Evolutionary conservation across 2,797 vertebrate genomes (phyloP).

Genomic region (Numenius phaeopus): DNA sequence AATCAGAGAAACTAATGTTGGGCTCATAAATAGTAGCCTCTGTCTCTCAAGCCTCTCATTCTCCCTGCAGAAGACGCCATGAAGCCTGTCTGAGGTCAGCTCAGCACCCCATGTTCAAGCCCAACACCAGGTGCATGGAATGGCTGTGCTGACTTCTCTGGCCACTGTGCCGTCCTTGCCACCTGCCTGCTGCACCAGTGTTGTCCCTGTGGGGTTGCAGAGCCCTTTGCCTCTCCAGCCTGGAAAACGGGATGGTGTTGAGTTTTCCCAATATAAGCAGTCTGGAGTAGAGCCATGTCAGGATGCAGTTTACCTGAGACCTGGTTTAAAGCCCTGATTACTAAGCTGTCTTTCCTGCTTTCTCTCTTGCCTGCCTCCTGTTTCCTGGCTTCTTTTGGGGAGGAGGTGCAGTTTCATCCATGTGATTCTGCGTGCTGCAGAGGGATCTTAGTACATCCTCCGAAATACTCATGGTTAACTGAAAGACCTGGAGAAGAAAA

Average conservation of each 20-base stretch:
- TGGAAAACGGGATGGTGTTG: background rate
- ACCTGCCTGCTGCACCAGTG: background rate
- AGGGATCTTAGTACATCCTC: background rate
- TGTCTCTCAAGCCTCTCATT: background rate
- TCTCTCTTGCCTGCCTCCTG: background rate
- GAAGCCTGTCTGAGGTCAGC: background rate
- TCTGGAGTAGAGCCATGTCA: background rate
- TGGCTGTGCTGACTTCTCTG: background rate
- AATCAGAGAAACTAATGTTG: background rate
- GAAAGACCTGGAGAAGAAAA: background rate
- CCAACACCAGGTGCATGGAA: background rate
- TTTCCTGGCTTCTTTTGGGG: background rate
- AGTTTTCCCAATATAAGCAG: background rate
- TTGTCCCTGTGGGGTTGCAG: fast-evolving
- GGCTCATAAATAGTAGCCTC: background rate
- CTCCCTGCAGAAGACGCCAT: background rate
- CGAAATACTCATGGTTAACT: background rate
- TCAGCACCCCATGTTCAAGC: fast-evolving
- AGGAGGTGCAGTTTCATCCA: background rate
- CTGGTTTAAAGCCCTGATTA: background rate
- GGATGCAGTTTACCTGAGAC: background rate
- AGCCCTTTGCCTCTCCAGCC: background rate
- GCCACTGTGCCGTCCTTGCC: fast-evolving
- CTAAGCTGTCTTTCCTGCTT: background rate
- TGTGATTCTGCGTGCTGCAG: background rate